Evolutionary conservation across 23 tunicate species (phyloP).

Genomic region (Halocynthia roretzi): DNA sequence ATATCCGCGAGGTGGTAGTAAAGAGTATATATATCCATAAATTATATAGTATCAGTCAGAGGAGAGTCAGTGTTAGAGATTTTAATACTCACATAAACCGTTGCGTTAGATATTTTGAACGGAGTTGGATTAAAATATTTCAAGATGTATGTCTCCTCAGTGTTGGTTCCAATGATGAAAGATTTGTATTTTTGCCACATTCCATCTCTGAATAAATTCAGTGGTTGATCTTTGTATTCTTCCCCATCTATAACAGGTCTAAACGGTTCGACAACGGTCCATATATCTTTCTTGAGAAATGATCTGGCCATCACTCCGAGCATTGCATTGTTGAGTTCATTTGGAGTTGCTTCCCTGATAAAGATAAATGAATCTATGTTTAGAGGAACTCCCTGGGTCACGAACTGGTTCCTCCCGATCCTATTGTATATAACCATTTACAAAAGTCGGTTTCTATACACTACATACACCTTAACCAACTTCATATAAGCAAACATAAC

Average conservation of each 20-base stretch:
- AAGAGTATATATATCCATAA: too few species aligned
- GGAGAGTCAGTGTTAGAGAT: too few species aligned
- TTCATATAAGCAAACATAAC: neutral
- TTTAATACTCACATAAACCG: neutral
- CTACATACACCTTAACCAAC: too few species aligned
- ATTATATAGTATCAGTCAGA: too few species aligned
- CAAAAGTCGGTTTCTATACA: too few species aligned
- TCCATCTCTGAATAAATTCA: constrained; percentile 35
- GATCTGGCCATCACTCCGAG: constrained; percentile 4
- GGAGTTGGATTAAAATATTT: neutral
- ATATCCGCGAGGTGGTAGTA: neutral
- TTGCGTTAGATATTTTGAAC: neutral
- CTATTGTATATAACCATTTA: too few species aligned
- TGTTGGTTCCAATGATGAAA: constrained; percentile 5
- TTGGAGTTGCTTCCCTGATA: constrained; percentile 4
- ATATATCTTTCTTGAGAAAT: constrained; percentile 27
- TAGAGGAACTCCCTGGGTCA: too few species aligned
- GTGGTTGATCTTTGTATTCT: constrained; percentile 64
- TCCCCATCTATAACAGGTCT: constrained; percentile 78
- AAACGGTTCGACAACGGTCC: constrained; percentile 67
- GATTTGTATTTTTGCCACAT: constrained; percentile 16
- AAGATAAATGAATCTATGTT: too few species aligned
- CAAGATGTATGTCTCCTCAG: neutral
- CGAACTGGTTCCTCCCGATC: too few species aligned
- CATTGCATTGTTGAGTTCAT: constrained; percentile 1